Evolutionary conservation across 2,888 invertebrate species (phyloP).

Genomic region (Rhorus exstirpatorius): DNA sequence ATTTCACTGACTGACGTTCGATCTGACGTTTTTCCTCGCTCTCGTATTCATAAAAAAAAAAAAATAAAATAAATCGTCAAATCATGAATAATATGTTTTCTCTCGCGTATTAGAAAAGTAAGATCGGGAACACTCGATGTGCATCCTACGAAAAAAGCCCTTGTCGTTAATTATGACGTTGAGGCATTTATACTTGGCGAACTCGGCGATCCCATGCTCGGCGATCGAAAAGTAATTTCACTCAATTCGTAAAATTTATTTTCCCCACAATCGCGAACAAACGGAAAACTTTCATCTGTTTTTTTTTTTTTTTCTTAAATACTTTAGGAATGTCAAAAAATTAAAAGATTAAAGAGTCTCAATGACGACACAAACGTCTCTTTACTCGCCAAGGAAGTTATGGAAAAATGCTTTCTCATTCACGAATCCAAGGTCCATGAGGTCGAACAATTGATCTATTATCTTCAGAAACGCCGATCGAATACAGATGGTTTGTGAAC

Average conservation of each 20-base stretch:
- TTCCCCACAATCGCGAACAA: background rate
- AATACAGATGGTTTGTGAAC: conserved; percentile 75
- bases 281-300: background rate
- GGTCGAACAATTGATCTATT: conserved; percentile 95
- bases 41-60: background rate
- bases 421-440: conserved; percentile 93
- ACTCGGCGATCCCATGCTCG: conserved; percentile 92
- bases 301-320: no score
- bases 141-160: conserved; percentile 94
- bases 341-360: conserved; percentile 93
- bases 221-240: conserved; percentile 91
- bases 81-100: no score
- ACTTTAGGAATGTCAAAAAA: conserved; percentile 91
- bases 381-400: conserved; percentile 93
- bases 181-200: conserved; percentile 95
- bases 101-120: conserved; percentile 88
- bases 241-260: background rate
- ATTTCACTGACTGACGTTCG: conserved; percentile 62
- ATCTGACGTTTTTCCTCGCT: conserved; percentile 15
- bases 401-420: conserved; percentile 94
- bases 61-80: no score
- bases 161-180: conserved; percentile 95
- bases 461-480: conserved; percentile 92
- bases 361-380: conserved; percentile 93
- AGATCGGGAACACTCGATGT: conserved; percentile 94